These are phyloP conservation scores for Acanthopleura granulata DNA, from an alignment of 2,888 invertebrate genomes.

Conservation along the genomic window DNA sequence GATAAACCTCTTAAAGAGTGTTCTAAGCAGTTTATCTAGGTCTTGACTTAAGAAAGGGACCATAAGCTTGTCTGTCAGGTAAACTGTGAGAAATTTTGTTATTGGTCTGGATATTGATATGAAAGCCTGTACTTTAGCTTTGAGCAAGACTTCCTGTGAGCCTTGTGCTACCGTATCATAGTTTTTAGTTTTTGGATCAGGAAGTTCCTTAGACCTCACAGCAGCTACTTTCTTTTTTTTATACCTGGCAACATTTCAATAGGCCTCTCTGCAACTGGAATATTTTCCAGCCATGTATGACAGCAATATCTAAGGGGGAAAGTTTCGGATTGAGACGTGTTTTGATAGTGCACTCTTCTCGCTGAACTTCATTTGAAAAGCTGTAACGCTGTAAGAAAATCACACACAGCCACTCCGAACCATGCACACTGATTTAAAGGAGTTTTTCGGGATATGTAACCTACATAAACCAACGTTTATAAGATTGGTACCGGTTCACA, in stretches of 20 bases:
- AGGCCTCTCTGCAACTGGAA: conserved; percentile 29
- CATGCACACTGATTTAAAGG: conserved; percentile 45
- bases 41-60: not conserved
- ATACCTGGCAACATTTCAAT: conserved; percentile 10
- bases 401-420: not conserved
- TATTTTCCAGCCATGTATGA: too few species aligned
- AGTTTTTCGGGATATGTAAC: too few species aligned
- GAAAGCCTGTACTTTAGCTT: not conserved
- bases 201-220: not conserved
- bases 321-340: too few species aligned
- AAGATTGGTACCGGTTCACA: conserved; percentile 16
- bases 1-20: not conserved
- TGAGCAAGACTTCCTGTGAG: not conserved
- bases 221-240: conserved; percentile 16
- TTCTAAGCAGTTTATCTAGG: not conserved
- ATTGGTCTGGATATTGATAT: not conserved
- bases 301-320: too few species aligned
- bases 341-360: conserved; percentile 24
- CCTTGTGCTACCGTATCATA: not conserved
- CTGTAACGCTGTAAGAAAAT: conserved; percentile 20
- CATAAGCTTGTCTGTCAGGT: not conserved
- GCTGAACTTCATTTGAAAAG: conserved; percentile 25
- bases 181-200: not conserved
- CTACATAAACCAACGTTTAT: too few species aligned
- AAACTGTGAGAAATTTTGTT: not conserved